Evolutionary conservation across 2,888 invertebrate species (phyloP).

Genomic region (Torymus aiolomorphi): DNA sequence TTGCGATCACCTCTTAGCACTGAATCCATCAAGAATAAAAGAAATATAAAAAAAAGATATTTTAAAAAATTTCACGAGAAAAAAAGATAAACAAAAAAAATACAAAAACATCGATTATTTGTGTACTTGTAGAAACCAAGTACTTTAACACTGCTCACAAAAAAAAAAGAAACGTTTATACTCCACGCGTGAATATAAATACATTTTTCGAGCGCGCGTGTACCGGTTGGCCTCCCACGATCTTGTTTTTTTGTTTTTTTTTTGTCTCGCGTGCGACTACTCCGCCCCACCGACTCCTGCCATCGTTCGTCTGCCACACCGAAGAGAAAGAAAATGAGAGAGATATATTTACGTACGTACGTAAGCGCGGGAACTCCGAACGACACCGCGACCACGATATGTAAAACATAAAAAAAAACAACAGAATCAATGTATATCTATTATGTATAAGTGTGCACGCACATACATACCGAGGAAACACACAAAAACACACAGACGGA

Average conservation of each 20-base stretch:
- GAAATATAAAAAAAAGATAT: no score
- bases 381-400: slow-evolving; percentile 29
- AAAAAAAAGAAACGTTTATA: no score
- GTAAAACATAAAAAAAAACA: background rate
- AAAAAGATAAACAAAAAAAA: no score
- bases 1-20: no score
- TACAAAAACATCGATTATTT: no score
- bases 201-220: background rate
- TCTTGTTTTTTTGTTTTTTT: background rate
- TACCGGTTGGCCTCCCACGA: background rate
- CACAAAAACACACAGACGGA: background rate
- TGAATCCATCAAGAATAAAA: no score
- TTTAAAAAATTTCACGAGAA: no score
- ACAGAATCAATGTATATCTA: no score
- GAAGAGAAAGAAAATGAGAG: slow-evolving; percentile 12
- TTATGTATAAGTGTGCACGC: background rate
- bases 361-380: slow-evolving; percentile 40
- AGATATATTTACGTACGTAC: slow-evolving; percentile 7
- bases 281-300: slow-evolving; percentile 35
- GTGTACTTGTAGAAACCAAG: no score
- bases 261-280: background rate
- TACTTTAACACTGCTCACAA: no score
- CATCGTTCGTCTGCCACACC: slow-evolving; percentile 50
- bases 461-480: slow-evolving; percentile 2
- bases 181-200: background rate